These are phyloP conservation scores for Eulemur rufifrons DNA, from an alignment of 2,113 vertebrate genomes.

Conservation along the genomic window DNA sequence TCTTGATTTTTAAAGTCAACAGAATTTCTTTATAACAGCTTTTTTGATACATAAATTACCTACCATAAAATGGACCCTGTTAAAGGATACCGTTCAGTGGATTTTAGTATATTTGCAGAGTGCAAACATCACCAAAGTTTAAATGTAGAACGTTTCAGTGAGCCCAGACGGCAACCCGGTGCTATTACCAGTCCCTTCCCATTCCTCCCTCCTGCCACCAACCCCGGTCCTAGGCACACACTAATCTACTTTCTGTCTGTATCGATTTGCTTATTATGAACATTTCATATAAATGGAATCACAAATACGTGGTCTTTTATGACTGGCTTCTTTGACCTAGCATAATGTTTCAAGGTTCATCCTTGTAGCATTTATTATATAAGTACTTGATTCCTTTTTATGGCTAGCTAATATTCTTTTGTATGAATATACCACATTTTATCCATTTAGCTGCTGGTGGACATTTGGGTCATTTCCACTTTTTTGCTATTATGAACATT, in stretches of 20 bases:
- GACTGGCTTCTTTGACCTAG: not conserved
- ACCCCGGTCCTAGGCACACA: not conserved
- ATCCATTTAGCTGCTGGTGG: not conserved
- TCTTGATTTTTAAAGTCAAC: not conserved
- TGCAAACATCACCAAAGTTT: not conserved
- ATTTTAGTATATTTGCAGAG: not conserved
- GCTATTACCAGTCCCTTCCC: not conserved
- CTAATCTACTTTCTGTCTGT: not conserved
- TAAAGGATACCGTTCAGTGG: not conserved
- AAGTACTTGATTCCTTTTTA: not conserved
- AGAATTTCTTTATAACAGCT: not conserved
- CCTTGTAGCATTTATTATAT: not conserved
- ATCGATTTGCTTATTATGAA: not conserved
- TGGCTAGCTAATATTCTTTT: not conserved
- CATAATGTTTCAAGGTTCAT: not conserved
- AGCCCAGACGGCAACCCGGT: not conserved
- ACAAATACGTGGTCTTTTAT: not conserved
- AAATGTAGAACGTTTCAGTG: not conserved
- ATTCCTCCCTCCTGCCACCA: not conserved
- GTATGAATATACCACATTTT: not conserved
- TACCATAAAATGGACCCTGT: not conserved
- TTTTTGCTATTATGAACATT: not conserved
- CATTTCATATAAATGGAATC: not conserved
- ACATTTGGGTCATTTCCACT: not conserved
- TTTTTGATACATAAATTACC: not conserved